A percentile compares a stretch with the other conserved stretches of the same genome.
phyloP scores from a whole-genome alignment of 2,113 vertebrate species.

The Dascyllus trimaculatus region DNA sequence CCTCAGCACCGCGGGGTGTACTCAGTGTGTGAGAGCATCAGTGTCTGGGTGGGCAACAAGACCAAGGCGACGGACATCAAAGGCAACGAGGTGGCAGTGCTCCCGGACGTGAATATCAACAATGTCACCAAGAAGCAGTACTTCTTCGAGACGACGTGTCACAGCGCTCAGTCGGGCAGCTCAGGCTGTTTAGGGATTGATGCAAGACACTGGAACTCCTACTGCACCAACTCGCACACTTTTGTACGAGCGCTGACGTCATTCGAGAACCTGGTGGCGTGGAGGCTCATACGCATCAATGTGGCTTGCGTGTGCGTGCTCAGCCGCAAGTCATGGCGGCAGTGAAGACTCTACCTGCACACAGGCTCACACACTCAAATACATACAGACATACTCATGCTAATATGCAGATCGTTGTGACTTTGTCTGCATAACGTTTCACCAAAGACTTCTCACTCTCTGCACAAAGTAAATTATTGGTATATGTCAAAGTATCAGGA shows the following conservation, averaged over 20 bases:
- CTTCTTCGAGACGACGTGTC: conserved; percentile 98
- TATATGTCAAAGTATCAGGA: conserved; percentile 90
- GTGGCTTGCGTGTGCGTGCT: conserved; percentile 97
- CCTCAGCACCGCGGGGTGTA: conserved; percentile 92
- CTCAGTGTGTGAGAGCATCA: conserved; percentile 96
- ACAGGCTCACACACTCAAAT: conserved; percentile 19
- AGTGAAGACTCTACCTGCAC: conserved; percentile 73
- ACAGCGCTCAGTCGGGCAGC: conserved; percentile 80
- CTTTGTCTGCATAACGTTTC: conserved; percentile 38
- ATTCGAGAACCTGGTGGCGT: conserved; percentile 92
- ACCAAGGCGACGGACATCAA: conserved; percentile 96
- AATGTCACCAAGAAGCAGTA: conserved; percentile 96
- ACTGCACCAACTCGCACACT: conserved; percentile 97
- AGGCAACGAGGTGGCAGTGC: conserved; percentile 95
- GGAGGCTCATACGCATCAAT: conserved; percentile 96
- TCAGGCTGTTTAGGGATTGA: conserved; percentile 95
- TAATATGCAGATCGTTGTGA: conserved; percentile 24
- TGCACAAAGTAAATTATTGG: conserved; percentile 94
- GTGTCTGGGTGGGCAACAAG: conserved; percentile 96
- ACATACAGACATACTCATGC: conserved; percentile 37
- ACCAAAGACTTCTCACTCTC: conserved; percentile 82
- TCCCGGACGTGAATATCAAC: conserved; percentile 95
- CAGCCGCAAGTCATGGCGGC: conserved; percentile 91
- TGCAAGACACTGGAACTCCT: conserved; percentile 96
- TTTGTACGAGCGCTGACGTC: conserved; percentile 96